Percentiles rank a stretch among this genome's conserved stretches.
Conservation (phyloP, 2,797 vertebrate species). For the Sebastes trivittatus region DNA sequence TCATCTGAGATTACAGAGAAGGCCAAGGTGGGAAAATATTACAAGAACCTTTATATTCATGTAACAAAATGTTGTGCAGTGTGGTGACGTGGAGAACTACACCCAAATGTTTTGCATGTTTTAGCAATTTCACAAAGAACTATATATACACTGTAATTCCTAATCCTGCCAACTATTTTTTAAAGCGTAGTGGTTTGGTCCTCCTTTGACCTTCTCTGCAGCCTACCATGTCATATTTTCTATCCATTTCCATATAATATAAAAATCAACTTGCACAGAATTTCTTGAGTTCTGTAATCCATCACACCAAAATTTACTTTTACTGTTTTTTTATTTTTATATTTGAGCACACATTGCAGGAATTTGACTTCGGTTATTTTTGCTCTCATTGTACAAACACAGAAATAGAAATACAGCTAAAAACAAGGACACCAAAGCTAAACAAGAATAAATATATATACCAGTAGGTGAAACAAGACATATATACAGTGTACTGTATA, state of each 20-base stretch:
- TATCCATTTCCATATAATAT: background rate
- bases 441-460: too few species aligned
- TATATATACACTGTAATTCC: accelerated
- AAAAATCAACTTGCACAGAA: background rate
- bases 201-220: background rate
- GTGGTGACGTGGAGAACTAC: too few species aligned
- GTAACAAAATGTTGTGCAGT: background rate
- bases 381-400: too few species aligned
- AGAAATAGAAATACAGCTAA: too few species aligned
- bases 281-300: background rate
- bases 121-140: background rate
- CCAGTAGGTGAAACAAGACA: too few species aligned
- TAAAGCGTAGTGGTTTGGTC: background rate
- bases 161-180: background rate
- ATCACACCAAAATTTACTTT: background rate
- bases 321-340: background rate
- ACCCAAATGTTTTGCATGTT: background rate
- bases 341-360: too few species aligned
- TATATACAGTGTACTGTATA: too few species aligned
- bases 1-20: slow-evolving; percentile 35
- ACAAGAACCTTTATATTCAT: background rate
- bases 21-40: slow-evolving; percentile 58
- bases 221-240: background rate
- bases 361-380: too few species aligned
- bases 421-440: too few species aligned